phyloP scores from a whole-genome alignment of 92 coral and sea anemone genomes.

The Parazoanthus atlanticus region DNA sequence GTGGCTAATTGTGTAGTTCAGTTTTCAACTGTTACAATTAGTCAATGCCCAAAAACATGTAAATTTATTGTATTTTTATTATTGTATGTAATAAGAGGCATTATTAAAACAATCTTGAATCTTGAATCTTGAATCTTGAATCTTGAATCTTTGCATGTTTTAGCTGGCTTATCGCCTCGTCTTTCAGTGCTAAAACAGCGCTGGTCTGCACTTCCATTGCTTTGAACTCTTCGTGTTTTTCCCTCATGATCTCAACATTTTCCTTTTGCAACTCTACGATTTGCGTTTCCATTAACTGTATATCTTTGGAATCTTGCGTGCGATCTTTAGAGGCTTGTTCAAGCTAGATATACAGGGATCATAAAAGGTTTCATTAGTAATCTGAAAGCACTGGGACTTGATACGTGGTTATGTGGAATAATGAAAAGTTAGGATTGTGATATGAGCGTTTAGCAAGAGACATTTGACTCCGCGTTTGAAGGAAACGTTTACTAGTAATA shows the following conservation, averaged over 20 bases:
- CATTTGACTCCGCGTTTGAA: too few relatives aligned
- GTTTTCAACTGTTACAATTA: too few relatives aligned
- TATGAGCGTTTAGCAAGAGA: neutral
- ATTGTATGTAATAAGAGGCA: too few relatives aligned
- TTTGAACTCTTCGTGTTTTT: slow-evolving; percentile 11
- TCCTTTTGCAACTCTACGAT: neutral
- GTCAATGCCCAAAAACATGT: too few relatives aligned
- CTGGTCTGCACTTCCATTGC: slow-evolving; percentile 11
- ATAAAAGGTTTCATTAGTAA: neutral
- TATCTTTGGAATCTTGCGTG: neutral
- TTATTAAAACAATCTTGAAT: too few relatives aligned
- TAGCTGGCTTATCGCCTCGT: neutral
- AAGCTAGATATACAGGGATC: neutral
- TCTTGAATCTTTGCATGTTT: too few relatives aligned
- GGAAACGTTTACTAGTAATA: neutral
- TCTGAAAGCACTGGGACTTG: neutral
- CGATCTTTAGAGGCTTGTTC: neutral
- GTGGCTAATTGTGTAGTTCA: too few relatives aligned
- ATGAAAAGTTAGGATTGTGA: neutral
- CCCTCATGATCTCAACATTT: neutral
- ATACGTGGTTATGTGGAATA: neutral
- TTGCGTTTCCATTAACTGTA: neutral
- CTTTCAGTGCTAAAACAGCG: neutral
- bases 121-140: too few relatives aligned
- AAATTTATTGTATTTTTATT: too few relatives aligned